Base-by-base conservation (phyloP, 1,140 invertebrate genomes). In the Elymnias hypermnestra region DNA sequence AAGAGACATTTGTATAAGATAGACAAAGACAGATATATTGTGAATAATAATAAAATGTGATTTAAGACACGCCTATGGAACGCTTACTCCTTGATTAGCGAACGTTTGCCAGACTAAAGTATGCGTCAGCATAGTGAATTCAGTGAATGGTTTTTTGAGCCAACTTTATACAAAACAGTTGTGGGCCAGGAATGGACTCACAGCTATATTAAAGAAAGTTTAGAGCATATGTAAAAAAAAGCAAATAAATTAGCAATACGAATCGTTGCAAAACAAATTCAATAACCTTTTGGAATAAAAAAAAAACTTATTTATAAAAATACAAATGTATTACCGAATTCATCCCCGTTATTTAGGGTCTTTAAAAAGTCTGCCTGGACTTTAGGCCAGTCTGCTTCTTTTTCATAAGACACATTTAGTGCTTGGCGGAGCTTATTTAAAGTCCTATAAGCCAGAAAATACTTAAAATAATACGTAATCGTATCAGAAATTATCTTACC, bases 291-390 rank as follows among this genome's bases (percentile, higher is more conserved):
- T 9, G 4, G 25, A n/a, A 9, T 26, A n/a, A 9, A n/a, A n/a
- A n/a, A n/a, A n/a, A n/a, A n/a, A n/a, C n/a, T 26, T 7, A 6
- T 6, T 4, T 12, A 29, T 29, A 12, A 0, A 13, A 9, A 29
- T 9, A 1, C 12, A 29, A 29, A 13, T 12, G 9, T 29, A 25
- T 35, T 71, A 81, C 78, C 74, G 64, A 60, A 74, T 5, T 74
- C 71, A 14, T 74, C 64, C 17, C 42, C 42, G 47, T 70, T 65
- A 55, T 72, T 77, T 49, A 77, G 68, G 0, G 72, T 71, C 22
- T 57, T 75, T 8, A 83, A 45, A 33, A 83, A 73, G 17, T 72
- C 64, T 12, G 70, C 57, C 28, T 76, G 73, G 9, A 65, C 58
- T 51, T 72, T 79, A 10, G 73, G 38, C 71, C 72, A 78, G 9